Conservation (phyloP, 2,797 vertebrate species). For the Rhinophrynus dorsalis region DNA sequence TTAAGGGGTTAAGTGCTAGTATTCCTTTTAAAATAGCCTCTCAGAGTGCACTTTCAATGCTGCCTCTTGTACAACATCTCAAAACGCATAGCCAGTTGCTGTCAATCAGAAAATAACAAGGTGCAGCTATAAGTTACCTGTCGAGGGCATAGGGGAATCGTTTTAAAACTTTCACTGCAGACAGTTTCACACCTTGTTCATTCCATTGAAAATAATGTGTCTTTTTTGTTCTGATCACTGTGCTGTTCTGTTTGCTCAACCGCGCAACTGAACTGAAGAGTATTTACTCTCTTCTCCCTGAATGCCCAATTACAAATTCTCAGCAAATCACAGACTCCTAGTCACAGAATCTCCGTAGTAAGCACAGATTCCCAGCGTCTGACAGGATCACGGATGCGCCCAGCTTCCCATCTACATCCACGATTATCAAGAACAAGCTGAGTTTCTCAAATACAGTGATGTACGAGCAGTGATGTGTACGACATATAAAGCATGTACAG, state of each 20-base stretch:
- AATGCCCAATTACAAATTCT: constrained; percentile 35
- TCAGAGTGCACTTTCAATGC: too few relatives aligned
- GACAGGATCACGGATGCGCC: not conserved
- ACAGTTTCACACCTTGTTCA: not conserved
- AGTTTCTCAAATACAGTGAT: not conserved
- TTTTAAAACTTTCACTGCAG: not conserved
- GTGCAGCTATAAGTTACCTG: not conserved
- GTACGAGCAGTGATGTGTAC: too few relatives aligned
- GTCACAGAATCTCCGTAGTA: constrained; percentile 12
- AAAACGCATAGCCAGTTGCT: not conserved
- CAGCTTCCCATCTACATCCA: not conserved
- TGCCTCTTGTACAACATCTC: too few relatives aligned
- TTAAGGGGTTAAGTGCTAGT: too few relatives aligned
- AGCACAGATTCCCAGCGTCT: not conserved
- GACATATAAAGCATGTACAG: not conserved
- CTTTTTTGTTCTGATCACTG: not conserved
- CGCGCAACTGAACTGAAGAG: not conserved
- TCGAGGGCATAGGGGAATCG: not conserved
- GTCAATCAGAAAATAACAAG: constrained; percentile 15
- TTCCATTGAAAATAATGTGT: not conserved
- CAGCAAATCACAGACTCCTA: constrained; percentile 6
- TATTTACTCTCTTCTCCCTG: not conserved
- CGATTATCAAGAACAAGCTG: not conserved
- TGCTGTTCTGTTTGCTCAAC: constrained; percentile 5
- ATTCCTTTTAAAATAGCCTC: too few relatives aligned